phyloP scores from a whole-genome alignment of 2,797 vertebrate species.

The Eleutherodactylus coqui region DNA sequence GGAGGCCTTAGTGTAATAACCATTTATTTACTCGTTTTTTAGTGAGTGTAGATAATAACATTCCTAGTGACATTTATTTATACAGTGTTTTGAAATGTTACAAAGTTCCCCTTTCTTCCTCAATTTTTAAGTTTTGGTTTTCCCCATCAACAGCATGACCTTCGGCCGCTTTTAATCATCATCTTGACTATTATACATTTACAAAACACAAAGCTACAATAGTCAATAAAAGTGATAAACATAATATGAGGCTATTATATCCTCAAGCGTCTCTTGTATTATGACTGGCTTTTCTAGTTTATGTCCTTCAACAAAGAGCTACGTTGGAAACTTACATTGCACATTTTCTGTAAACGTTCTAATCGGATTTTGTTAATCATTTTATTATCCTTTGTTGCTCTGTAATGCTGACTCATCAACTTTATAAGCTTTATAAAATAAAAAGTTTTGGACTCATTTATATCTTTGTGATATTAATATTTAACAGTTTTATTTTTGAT shows the following conservation, averaged over 20 bases:
- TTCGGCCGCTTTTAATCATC: not conserved
- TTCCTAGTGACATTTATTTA: too few species aligned
- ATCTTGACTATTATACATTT: not conserved
- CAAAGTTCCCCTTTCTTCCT: too few species aligned
- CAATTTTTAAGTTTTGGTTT: too few species aligned
- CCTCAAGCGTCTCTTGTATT: not conserved
- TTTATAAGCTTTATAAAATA: not conserved
- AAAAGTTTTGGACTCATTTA: not conserved
- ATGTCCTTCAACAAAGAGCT: not conserved
- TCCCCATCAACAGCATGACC: not conserved
- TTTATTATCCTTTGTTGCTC: not conserved
- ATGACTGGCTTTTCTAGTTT: not conserved
- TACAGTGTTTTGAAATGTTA: too few species aligned
- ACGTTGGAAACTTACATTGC: not conserved
- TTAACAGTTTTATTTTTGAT: not conserved
- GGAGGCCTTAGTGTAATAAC: too few species aligned
- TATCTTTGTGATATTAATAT: not conserved
- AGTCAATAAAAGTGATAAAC: not conserved
- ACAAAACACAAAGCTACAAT: not conserved
- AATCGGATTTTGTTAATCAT: not conserved
- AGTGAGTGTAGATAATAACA: too few species aligned
- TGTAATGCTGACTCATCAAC: not conserved
- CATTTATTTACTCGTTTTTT: too few species aligned
- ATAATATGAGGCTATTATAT: not conserved
- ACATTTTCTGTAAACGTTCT: not conserved